Percentiles rank a stretch among this genome's conserved stretches.
Conservation (phyloP, 2,113 vertebrate genomes). For the Corythoichthys intestinalis region DNA sequence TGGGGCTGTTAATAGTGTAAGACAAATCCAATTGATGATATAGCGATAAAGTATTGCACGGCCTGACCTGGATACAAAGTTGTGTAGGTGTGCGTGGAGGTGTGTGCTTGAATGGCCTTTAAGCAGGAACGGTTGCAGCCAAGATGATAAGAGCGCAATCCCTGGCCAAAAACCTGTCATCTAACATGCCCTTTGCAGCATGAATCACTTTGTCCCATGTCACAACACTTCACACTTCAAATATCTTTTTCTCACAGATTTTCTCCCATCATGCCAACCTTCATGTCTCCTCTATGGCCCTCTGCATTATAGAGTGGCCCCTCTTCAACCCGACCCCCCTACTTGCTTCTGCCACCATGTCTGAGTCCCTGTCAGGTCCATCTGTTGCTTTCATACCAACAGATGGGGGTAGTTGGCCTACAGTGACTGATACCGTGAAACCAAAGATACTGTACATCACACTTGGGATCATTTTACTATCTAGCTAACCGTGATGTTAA, state of each 20-base stretch:
- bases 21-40: slow-evolving; percentile 18
- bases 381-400: slow-evolving; percentile 22
- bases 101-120: slow-evolving; percentile 18
- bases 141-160: slow-evolving; percentile 32
- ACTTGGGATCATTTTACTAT: slow-evolving; percentile 10
- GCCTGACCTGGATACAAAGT: slow-evolving; percentile 29
- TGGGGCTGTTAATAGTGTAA: slow-evolving; percentile 17
- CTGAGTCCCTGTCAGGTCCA: slow-evolving; percentile 42
- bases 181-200: slow-evolving; percentile 44
- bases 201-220: slow-evolving; percentile 51
- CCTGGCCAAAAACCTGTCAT: slow-evolving; percentile 41
- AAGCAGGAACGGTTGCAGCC: slow-evolving; percentile 31
- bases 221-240: slow-evolving; percentile 32
- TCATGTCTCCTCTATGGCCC: slow-evolving; percentile 16
- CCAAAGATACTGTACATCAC: not conserved
- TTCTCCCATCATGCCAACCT: slow-evolving; percentile 22
- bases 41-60: slow-evolving; percentile 22
- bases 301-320: slow-evolving; percentile 10
- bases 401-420: slow-evolving; percentile 18
- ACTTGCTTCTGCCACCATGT: slow-evolving; percentile 8
- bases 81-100: slow-evolving; percentile 6
- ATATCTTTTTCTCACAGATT: slow-evolving; percentile 30
- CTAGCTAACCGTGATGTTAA: not conserved
- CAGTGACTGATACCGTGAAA: slow-evolving; percentile 5
- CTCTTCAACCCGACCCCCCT: slow-evolving; percentile 3